Percentiles rank a stretch among this genome's conserved stretches.
Evolutionary conservation across 2,888 invertebrate species (phyloP).

Genomic region (Acleris emargana): DNA sequence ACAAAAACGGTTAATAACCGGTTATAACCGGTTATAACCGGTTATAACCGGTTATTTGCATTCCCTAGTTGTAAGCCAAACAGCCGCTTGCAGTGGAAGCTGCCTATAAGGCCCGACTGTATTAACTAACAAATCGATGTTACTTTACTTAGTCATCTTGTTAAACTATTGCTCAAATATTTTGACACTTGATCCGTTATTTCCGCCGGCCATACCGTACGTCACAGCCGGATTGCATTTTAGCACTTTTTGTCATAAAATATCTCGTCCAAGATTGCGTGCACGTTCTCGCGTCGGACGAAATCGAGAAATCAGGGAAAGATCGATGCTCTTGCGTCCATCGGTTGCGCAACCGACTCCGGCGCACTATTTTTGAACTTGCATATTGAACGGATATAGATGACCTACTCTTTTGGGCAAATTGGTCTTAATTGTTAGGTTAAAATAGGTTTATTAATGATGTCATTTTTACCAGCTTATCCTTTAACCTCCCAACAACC

Average conservation of each 20-base stretch:
- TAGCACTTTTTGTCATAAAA: conserved; percentile 27
- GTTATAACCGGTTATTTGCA: too few relatives aligned
- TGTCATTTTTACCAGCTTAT: too few relatives aligned
- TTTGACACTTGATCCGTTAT: conserved; percentile 2
- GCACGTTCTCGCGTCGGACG: conserved; percentile 38
- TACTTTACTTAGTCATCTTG: too few relatives aligned
- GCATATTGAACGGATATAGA: conserved; percentile 25
- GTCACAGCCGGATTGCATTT: conserved; percentile 32
- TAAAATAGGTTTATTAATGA: background rate
- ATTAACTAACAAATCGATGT: too few relatives aligned
- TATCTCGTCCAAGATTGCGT: conserved; percentile 24
- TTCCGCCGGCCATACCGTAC: conserved; percentile 34
- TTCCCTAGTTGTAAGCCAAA: too few relatives aligned
- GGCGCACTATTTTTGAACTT: conserved; percentile 26
- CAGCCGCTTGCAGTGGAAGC: too few relatives aligned
- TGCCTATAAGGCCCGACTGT: too few relatives aligned
- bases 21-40: too few relatives aligned
- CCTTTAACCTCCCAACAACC: too few relatives aligned
- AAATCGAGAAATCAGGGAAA: conserved; percentile 65
- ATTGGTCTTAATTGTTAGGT: background rate
- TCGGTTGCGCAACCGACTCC: conserved; percentile 45
- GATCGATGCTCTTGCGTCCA: conserved; percentile 56
- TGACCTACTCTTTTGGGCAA: conserved; percentile 15
- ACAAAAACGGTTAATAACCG: too few relatives aligned
- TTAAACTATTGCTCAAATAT: background rate